Evolutionary conservation across 2,797 vertebrate genomes (phyloP).

Genomic region (Brachyrhaphis roseni): DNA sequence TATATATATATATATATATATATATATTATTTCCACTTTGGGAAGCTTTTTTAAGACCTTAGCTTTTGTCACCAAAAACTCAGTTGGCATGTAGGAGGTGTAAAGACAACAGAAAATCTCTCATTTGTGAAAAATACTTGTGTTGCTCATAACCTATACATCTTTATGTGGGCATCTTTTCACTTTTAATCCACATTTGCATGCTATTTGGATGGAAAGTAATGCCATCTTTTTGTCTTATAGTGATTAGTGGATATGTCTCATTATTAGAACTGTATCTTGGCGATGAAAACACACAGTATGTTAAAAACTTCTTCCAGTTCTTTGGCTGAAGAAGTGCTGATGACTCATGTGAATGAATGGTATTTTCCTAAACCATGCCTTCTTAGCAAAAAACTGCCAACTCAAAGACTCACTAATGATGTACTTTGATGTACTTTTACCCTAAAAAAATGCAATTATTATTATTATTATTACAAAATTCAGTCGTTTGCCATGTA

Average conservation of each 20-base stretch:
- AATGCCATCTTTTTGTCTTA: background rate
- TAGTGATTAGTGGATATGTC: background rate
- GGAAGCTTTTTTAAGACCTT: background rate
- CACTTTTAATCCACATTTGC: background rate
- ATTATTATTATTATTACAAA: background rate
- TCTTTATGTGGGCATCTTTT: background rate
- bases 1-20: no score
- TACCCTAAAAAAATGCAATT: background rate
- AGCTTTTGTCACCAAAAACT: background rate
- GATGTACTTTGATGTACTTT: background rate
- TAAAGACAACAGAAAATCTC: background rate
- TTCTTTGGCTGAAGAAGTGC: background rate
- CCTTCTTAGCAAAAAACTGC: background rate
- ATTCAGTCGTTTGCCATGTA: background rate
- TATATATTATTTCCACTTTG: background rate
- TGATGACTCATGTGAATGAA: background rate
- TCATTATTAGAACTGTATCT: background rate
- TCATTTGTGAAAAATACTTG: background rate
- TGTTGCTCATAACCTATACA: background rate
- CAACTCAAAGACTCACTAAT: background rate
- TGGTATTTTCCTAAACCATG: background rate
- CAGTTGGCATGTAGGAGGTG: conserved; percentile 7
- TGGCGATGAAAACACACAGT: background rate
- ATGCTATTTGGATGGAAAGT: background rate
- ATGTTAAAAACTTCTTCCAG: background rate